These are phyloP conservation scores for Indri indri DNA, from an alignment of 2,113 vertebrate species.

Conservation along the genomic window DNA sequence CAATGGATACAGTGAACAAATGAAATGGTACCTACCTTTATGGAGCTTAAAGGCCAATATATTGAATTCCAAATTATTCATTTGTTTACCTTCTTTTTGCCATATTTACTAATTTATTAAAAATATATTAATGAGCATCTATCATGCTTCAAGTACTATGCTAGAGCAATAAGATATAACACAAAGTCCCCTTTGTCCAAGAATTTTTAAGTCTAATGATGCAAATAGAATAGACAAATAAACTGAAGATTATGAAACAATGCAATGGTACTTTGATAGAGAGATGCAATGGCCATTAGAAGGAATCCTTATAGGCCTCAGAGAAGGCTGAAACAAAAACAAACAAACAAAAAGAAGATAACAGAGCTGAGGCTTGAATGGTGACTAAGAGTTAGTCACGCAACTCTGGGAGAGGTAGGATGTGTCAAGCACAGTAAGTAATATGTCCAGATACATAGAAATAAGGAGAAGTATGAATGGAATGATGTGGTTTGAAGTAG, in stretches of 20 bases:
- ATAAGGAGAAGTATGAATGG: background rate
- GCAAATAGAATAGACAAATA: background rate
- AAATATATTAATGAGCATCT: background rate
- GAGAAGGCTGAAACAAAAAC: background rate
- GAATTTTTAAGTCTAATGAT: background rate
- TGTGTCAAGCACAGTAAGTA: background rate
- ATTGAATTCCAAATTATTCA: background rate
- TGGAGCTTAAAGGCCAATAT: background rate
- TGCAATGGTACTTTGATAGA: background rate
- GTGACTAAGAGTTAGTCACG: background rate
- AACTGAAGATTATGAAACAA: background rate
- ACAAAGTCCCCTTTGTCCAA: background rate
- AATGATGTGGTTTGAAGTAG: background rate
- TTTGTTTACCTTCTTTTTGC: background rate
- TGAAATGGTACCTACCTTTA: background rate
- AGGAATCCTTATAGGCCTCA: background rate
- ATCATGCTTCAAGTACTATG: background rate
- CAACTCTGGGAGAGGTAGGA: background rate
- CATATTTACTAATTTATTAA: conserved; percentile 16
- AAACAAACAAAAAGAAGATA: background rate
- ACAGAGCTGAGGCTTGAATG: background rate
- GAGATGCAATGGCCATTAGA: background rate
- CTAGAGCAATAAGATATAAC: background rate
- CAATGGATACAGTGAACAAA: background rate
- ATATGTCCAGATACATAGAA: background rate